These are phyloP conservation scores for Ranitomeya imitator DNA, from an alignment of 2,113 vertebrate species.

Conservation along the genomic window DNA sequence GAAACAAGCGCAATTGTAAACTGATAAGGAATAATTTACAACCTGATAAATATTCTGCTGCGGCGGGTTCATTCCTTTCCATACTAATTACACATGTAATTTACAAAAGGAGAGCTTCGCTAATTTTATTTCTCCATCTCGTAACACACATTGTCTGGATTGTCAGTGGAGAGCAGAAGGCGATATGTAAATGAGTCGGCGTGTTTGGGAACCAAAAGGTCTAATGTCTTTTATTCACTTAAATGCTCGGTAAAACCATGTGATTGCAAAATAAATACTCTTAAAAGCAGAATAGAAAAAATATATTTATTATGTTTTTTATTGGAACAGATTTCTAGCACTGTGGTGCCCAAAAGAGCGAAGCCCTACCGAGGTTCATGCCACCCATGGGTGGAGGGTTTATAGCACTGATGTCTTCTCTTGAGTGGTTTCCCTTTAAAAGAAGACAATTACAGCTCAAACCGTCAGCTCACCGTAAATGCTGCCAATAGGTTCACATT, in stretches of 20 bases:
- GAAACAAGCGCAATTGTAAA: conserved; percentile 33
- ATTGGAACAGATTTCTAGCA: not conserved
- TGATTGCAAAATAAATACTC: conserved; percentile 1
- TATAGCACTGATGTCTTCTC: too few species aligned
- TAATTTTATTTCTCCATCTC: conserved; percentile 37
- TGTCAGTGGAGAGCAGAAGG: conserved; percentile 19
- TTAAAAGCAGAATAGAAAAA: not conserved
- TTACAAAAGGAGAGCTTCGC: conserved; percentile 30
- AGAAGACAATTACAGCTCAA: too few species aligned
- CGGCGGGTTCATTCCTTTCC: conserved; percentile 6
- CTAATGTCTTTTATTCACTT: conserved; percentile 16
- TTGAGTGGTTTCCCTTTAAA: too few species aligned
- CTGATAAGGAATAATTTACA: conserved; percentile 52
- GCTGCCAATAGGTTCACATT: too few species aligned
- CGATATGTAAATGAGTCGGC: not conserved
- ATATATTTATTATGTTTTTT: not conserved
- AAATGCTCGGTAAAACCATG: not conserved
- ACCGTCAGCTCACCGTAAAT: too few species aligned
- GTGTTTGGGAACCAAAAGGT: not conserved
- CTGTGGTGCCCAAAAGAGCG: not conserved
- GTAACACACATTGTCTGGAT: conserved; percentile 21
- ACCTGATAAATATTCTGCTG: conserved; percentile 43
- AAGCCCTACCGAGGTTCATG: not conserved
- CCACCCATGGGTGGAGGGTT: not conserved
- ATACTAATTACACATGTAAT: conserved; percentile 52